Evolutionary conservation across 2,113 vertebrate species (phyloP).

Genomic region (Mola mola): DNA sequence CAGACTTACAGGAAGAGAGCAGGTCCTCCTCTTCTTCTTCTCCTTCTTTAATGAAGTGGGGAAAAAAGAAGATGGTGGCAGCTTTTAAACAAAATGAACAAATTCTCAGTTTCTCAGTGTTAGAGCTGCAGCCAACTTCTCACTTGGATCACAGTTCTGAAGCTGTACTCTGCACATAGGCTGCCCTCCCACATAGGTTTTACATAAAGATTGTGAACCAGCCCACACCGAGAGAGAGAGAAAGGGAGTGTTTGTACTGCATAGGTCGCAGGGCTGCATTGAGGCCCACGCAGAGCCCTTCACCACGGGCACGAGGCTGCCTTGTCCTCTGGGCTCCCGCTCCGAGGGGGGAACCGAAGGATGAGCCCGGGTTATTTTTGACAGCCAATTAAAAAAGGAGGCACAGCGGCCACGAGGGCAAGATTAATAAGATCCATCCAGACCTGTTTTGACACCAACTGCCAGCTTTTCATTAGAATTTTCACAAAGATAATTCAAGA

Average conservation of each 20-base stretch:
- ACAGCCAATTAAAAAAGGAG: constrained; percentile 65
- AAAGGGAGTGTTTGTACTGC: neutral
- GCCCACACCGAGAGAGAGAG: constrained; percentile 59
- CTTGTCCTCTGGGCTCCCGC: constrained; percentile 41
- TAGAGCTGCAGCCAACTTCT: constrained; percentile 33
- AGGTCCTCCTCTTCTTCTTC: neutral
- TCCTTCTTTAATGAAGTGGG: neutral
- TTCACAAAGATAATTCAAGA: no score
- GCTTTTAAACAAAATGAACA: neutral
- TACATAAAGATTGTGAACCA: constrained; percentile 72
- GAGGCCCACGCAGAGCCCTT: constrained; percentile 53
- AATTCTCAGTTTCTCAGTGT: neutral
- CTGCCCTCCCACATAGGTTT: constrained; percentile 72
- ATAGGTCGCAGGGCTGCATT: constrained; percentile 41
- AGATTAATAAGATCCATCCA: constrained; percentile 8
- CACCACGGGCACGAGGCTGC: constrained; percentile 21
- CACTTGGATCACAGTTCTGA: constrained; percentile 48
- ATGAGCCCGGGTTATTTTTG: constrained; percentile 65
- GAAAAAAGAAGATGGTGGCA: neutral
- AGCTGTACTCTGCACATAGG: constrained; percentile 35
- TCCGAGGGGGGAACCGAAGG: constrained; percentile 30
- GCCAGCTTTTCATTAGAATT: neutral
- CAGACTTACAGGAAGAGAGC: neutral
- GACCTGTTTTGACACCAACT: neutral
- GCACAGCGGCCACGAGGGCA: constrained; percentile 28